Evolutionary conservation across 2,888 invertebrate species (phyloP).

Genomic region (Quadroppia sp.): DNA sequence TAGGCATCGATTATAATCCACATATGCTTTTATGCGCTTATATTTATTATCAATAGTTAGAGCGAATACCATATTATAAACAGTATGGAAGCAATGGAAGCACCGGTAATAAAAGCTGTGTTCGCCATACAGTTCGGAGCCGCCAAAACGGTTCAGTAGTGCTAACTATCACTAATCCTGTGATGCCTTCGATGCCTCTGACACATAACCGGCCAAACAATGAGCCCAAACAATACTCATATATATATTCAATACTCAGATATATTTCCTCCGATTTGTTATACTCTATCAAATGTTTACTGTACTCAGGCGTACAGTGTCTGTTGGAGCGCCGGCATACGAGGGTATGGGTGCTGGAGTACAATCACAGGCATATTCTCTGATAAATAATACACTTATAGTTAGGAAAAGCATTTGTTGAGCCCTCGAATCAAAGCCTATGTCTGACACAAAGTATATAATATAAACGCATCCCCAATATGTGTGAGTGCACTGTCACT

Average conservation of each 20-base stretch:
- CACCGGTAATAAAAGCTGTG: neutral
- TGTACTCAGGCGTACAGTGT: neutral
- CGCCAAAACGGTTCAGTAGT: neutral
- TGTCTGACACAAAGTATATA: neutral
- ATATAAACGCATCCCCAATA: constrained; percentile 26
- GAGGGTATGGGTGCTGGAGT: neutral
- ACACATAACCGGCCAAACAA: neutral
- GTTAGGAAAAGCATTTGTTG: too few species aligned
- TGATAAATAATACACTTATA: neutral
- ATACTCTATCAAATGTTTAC: constrained; percentile 35
- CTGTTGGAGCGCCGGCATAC: neutral
- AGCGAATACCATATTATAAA: too few species aligned
- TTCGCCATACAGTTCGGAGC: neutral
- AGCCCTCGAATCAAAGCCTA: too few species aligned
- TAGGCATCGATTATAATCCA: neutral
- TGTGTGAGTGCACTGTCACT: neutral
- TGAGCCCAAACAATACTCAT: neutral
- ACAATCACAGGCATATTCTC: neutral
- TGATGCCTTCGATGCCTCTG: constrained; percentile 12
- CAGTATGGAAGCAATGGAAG: too few species aligned
- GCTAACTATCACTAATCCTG: constrained; percentile 10
- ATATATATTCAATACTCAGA: neutral
- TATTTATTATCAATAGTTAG: too few species aligned
- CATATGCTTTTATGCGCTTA: neutral
- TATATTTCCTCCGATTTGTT: constrained; percentile 38